Evolutionary conservation across 2,113 vertebrate species (phyloP).

Genomic region (Cyrtonyx montezumae): DNA sequence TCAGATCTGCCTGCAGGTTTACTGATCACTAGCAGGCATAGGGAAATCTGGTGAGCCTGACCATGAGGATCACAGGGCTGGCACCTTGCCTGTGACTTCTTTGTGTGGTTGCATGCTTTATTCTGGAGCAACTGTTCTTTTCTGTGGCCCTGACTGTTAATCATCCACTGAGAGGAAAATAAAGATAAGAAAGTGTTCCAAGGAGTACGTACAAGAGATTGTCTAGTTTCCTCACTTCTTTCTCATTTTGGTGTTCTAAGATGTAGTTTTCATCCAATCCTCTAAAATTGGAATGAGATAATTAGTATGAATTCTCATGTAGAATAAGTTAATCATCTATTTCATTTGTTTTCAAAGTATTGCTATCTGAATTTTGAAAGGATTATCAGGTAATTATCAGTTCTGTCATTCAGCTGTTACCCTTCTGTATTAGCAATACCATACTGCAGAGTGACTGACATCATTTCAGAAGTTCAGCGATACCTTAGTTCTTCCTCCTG

Average conservation of each 20-base stretch:
- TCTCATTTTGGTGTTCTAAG: neutral
- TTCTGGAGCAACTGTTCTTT: neutral
- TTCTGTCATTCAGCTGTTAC: neutral
- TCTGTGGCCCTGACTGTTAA: neutral
- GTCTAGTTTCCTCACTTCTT: neutral
- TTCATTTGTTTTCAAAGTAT: neutral
- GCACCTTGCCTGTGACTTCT: neutral
- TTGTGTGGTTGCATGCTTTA: neutral
- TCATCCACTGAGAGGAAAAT: neutral
- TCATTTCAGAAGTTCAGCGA: neutral
- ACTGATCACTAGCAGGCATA: neutral
- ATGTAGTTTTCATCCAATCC: neutral
- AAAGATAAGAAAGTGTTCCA: neutral
- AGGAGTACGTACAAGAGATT: neutral
- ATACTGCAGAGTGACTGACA: neutral
- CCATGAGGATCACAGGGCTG: neutral
- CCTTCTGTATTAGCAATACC: neutral
- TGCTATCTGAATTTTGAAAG: too few species aligned
- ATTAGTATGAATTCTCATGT: neutral
- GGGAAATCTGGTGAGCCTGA: neutral
- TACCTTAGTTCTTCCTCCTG: neutral
- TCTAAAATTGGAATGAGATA: neutral
- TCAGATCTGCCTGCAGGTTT: rapidly evolving
- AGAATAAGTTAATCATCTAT: neutral
- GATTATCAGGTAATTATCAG: neutral